Evolutionary conservation across 2,797 vertebrate species (phyloP).

Genomic region (Galagoides demidoff): DNA sequence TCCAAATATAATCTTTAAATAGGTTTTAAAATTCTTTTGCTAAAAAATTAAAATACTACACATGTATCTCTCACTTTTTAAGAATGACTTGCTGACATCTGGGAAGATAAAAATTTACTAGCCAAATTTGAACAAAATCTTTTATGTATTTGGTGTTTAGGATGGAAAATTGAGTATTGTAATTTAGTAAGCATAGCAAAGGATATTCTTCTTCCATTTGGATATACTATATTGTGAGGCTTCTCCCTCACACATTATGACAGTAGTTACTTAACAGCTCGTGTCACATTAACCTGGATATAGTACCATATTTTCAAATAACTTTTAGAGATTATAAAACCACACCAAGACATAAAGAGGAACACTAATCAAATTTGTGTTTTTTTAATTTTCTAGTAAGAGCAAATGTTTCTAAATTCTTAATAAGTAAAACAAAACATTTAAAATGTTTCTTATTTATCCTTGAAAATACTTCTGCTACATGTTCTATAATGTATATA

Average conservation of each 20-base stretch:
- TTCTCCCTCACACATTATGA: not conserved
- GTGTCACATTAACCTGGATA: not conserved
- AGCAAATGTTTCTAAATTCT: constrained; percentile 30
- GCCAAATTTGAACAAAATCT: constrained; percentile 26
- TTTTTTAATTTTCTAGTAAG: not conserved
- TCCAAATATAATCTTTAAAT: constrained; percentile 51
- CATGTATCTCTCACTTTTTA: constrained; percentile 7
- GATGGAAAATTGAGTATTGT: constrained; percentile 6
- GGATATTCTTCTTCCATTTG: not conserved
- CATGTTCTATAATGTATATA: not conserved
- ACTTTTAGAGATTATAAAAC: constrained; percentile 28
- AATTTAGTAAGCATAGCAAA: not conserved
- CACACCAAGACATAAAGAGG: not conserved
- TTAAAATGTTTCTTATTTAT: constrained; percentile 49
- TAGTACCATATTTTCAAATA: constrained; percentile 34
- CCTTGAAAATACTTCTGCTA: constrained; percentile 36
- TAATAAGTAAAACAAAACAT: constrained; percentile 27
- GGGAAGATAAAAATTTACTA: constrained; percentile 29
- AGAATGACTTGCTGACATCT: constrained; percentile 14
- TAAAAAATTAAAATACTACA: constrained; percentile 15
- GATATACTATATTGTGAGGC: constrained; percentile 18
- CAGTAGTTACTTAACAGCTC: not conserved
- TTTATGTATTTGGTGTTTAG: constrained; percentile 15
- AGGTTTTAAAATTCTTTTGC: not conserved
- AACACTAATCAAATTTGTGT: not conserved